Evolutionary conservation across 2,797 vertebrate species (phyloP).

Genomic region (Gadopsis bispinosus): DNA sequence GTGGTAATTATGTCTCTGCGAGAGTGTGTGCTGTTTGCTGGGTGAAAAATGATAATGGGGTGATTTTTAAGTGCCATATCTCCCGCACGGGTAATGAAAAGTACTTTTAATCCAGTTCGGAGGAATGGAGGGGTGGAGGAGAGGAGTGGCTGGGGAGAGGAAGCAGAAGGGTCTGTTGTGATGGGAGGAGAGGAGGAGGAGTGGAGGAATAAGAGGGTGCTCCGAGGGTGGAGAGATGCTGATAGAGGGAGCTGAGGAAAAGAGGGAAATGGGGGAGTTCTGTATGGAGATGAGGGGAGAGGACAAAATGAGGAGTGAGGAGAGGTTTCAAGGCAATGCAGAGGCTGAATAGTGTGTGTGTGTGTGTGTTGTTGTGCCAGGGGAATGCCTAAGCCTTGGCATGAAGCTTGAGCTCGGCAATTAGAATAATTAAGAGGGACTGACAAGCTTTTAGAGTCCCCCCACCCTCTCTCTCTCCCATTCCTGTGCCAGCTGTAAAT

Average conservation of each 20-base stretch:
- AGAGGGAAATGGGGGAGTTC: constrained; percentile 67
- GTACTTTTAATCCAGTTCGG: constrained; percentile 87
- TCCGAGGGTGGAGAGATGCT: constrained; percentile 74
- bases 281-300: constrained; percentile 72
- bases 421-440: constrained; percentile 93
- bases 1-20: constrained; percentile 88
- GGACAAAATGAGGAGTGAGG: constrained; percentile 63
- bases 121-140: constrained; percentile 83
- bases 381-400: constrained; percentile 91
- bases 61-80: constrained; percentile 89
- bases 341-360: constrained; percentile 47
- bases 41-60: constrained; percentile 89
- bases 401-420: constrained; percentile 87
- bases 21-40: constrained; percentile 86
- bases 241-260: constrained; percentile 70
- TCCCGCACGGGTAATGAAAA: constrained; percentile 87
- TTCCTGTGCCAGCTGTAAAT: constrained; percentile 57
- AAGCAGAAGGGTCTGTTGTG: constrained; percentile 81
- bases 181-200: constrained; percentile 79
- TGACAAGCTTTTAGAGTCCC: constrained; percentile 81
- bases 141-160: constrained; percentile 79
- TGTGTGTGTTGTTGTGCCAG: constrained; percentile 68
- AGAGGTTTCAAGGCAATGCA: constrained; percentile 73
- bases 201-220: constrained; percentile 74
- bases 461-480: constrained; percentile 18